These are phyloP conservation scores for Lobophora halterata DNA, from an alignment of 2,888 invertebrate genomes.

Conservation along the genomic window DNA sequence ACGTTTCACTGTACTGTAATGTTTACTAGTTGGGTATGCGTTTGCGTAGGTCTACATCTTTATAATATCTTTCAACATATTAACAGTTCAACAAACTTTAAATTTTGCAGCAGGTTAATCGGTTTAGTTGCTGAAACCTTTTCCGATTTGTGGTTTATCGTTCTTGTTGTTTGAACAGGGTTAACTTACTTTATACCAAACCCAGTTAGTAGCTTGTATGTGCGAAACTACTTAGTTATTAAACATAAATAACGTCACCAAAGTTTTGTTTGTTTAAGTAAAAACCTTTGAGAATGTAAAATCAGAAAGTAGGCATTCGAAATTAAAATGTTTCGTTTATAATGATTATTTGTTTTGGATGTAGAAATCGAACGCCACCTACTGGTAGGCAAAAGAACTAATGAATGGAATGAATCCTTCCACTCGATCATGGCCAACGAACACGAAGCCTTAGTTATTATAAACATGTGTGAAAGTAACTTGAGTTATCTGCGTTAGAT, in stretches of 20 bases:
- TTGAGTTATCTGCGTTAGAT: slow-evolving; percentile 35
- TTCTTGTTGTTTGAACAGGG: no score
- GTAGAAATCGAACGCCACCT: slow-evolving; percentile 38
- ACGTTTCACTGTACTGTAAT: slow-evolving; percentile 40
- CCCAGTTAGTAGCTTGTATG: no score
- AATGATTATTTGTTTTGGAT: slow-evolving; percentile 2
- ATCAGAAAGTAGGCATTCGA: no score
- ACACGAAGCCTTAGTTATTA: slow-evolving; percentile 11
- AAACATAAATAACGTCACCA: no score
- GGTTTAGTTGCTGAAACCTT: no score
- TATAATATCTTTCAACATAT: slow-evolving; percentile 68
- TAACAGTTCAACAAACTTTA: slow-evolving; percentile 69
- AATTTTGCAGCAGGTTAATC: no score
- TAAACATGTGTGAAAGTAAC: slow-evolving; percentile 1
- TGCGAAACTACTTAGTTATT: no score
- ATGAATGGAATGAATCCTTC: slow-evolving; percentile 5
- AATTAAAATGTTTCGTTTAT: no score
- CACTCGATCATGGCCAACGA: slow-evolving; percentile 1
- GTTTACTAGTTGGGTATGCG: slow-evolving; percentile 41
- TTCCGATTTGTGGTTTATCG: neutral
- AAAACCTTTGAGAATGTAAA: no score
- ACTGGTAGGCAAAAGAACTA: slow-evolving; percentile 22
- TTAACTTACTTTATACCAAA: no score
- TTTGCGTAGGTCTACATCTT: slow-evolving; percentile 54
- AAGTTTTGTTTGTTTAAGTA: no score